Conservation (phyloP, 2,113 vertebrate genomes). For the Aspidoscelis tigris region DNA sequence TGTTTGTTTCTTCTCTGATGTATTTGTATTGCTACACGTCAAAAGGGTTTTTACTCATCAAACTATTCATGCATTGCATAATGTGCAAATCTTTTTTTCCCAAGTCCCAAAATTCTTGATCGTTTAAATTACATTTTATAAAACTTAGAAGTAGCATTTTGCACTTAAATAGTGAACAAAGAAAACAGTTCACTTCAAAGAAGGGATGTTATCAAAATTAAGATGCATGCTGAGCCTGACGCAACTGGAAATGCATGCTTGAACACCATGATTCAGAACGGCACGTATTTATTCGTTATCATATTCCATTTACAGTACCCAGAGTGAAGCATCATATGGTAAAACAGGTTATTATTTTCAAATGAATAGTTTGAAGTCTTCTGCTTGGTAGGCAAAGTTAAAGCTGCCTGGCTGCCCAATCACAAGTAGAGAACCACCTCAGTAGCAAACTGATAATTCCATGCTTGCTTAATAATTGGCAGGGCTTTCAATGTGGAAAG, state of each 20-base stretch:
- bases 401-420: slow-evolving; percentile 15
- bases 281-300: slow-evolving; percentile 21
- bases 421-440: background rate
- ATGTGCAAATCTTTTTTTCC: slow-evolving; percentile 51
- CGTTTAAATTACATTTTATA: slow-evolving; percentile 48
- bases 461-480: slow-evolving; percentile 24
- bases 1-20: slow-evolving; percentile 9
- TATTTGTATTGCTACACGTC: slow-evolving; percentile 45
- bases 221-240: background rate
- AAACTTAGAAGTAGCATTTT: background rate
- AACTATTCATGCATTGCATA: slow-evolving; percentile 11
- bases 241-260: slow-evolving; percentile 26
- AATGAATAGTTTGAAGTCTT: background rate
- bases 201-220: background rate
- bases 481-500: background rate
- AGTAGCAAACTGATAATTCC: slow-evolving; percentile 6
- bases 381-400: slow-evolving; percentile 34
- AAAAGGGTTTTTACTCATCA: slow-evolving; percentile 52
- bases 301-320: slow-evolving; percentile 27
- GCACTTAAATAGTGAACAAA: slow-evolving; percentile 34
- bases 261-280: background rate
- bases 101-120: slow-evolving; percentile 41
- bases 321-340: slow-evolving; percentile 6
- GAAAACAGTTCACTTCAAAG: slow-evolving; percentile 39
- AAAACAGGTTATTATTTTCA: slow-evolving; percentile 42